Conservation (phyloP, 2,113 vertebrate genomes). For the Toxotes jaculatrix region DNA sequence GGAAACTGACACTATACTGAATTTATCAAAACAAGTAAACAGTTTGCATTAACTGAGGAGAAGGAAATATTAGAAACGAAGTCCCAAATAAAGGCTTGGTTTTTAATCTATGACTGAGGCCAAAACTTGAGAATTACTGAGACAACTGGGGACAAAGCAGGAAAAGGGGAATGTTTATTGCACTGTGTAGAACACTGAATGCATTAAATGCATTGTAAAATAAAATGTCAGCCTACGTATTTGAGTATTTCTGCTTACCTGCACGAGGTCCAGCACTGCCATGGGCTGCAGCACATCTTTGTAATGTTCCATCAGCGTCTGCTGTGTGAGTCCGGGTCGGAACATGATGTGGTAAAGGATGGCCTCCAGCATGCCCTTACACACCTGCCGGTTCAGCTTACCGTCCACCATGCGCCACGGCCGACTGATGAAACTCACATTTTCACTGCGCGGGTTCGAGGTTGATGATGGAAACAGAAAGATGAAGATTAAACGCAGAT, state of each 20-base stretch:
- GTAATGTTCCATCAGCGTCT: conserved; percentile 88
- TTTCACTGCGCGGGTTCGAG: conserved; percentile 26
- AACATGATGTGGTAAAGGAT: conserved; percentile 93
- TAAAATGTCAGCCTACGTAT: not conserved
- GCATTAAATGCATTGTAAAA: not conserved
- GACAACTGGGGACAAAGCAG: too few relatives aligned
- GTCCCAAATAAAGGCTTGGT: too few relatives aligned
- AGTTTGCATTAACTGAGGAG: too few relatives aligned
- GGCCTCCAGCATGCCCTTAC: conserved; percentile 95
- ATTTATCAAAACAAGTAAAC: too few relatives aligned
- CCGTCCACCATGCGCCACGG: conserved; percentile 96
- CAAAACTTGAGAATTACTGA: too few relatives aligned
- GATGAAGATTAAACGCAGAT: not conserved
- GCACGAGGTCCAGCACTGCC: conserved; percentile 88
- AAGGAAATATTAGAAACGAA: too few relatives aligned
- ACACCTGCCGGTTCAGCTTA: conserved; percentile 89
- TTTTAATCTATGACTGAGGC: too few relatives aligned
- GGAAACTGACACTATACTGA: too few relatives aligned
- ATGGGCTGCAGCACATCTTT: conserved; percentile 89
- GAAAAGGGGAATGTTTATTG: too few relatives aligned
- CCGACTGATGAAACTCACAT: conserved; percentile 88
- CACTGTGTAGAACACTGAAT: too few relatives aligned
- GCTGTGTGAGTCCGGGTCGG: conserved; percentile 87
- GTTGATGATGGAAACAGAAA: not conserved
- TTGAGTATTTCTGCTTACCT: conserved; percentile 80